A percentile compares a stretch with the other conserved stretches of the same genome.
These are phyloP conservation scores for Hermaeophaga mercurialis DNA, from an alignment of 2,888 invertebrate genomes.

Conservation along the genomic window DNA sequence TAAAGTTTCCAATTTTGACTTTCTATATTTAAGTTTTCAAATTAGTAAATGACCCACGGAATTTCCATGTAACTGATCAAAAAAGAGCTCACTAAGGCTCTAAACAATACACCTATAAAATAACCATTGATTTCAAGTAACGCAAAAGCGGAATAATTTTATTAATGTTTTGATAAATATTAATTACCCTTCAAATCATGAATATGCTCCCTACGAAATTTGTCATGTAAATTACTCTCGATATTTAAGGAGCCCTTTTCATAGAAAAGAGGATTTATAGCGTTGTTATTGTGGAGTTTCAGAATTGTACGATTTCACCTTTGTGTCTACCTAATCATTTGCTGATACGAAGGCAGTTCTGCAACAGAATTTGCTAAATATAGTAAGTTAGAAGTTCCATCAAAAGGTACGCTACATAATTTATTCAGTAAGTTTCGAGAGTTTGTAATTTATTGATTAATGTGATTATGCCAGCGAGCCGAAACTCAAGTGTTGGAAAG, in stretches of 20 bases:
- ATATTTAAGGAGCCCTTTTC: conserved; percentile 40
- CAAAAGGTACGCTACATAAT: conserved; percentile 11
- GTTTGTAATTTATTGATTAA: no score
- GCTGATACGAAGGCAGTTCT: conserved; percentile 29
- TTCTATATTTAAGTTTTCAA: no score
- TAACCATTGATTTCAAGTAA: conserved; percentile 19
- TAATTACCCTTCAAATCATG: conserved; percentile 25
- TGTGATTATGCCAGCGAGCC: no score
- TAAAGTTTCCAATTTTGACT: no score
- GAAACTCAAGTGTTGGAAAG: no score
- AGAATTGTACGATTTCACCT: conserved; percentile 38
- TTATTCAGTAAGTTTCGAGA: neutral
- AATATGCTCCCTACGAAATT: conserved; percentile 33
- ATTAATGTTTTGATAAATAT: conserved; percentile 43
- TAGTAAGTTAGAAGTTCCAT: conserved; percentile 9
- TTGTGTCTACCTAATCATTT: conserved; percentile 38
- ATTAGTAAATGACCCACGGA: no score
- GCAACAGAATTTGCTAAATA: conserved; percentile 29
- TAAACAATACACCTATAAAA: conserved; percentile 7
- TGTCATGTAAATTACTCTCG: conserved; percentile 43
- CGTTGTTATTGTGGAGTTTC: conserved; percentile 36
- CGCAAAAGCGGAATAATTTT: conserved; percentile 35
- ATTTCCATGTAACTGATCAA: no score
- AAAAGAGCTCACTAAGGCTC: no score
- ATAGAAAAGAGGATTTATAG: conserved; percentile 41